These are phyloP conservation scores for Apostichopus leukothele DNA, from an alignment of 53 echinoderm and acorn worm species.

Conservation along the genomic window DNA sequence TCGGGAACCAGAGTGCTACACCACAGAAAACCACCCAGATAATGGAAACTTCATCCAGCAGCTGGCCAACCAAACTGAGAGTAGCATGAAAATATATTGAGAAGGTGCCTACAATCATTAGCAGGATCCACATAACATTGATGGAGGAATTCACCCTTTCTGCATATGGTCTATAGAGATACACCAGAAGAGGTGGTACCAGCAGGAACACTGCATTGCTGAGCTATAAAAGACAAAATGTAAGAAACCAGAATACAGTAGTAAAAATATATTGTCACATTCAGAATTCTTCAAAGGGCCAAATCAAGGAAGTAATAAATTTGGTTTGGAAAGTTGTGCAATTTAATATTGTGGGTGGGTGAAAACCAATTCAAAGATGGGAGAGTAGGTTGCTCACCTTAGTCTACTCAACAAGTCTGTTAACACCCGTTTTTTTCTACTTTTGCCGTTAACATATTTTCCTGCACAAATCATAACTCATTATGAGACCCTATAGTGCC, in stretches of 20 bases:
- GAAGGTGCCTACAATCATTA: constrained; percentile 84
- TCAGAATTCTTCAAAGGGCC: too few relatives aligned
- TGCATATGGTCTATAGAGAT: constrained; percentile 83
- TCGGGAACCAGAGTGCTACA: constrained; percentile 86
- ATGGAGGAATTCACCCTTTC: constrained; percentile 75
- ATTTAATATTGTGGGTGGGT: too few relatives aligned
- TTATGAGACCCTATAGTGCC: too few relatives aligned
- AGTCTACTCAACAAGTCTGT: too few relatives aligned
- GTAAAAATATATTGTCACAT: too few relatives aligned
- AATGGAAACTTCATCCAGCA: constrained; percentile 89
- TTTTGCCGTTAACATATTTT: too few relatives aligned
- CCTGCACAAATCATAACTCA: too few relatives aligned
- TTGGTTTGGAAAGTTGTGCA: too few relatives aligned
- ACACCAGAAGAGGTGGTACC: constrained; percentile 78
- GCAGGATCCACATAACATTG: constrained; percentile 89
- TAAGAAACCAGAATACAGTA: background rate
- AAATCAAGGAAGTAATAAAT: too few relatives aligned
- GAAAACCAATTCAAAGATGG: too few relatives aligned
- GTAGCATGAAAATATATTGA: constrained; percentile 96
- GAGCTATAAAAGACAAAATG: constrained; percentile 50
- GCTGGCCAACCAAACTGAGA: constrained; percentile 91
- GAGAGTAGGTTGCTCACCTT: too few relatives aligned
- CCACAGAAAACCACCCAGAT: constrained; percentile 95
- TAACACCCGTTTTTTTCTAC: too few relatives aligned
- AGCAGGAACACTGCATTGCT: constrained; percentile 93